A percentile compares a stretch with the other conserved stretches of the same genome.
Evolutionary conservation across 2,888 invertebrate genomes (phyloP).

Genomic region (Pogonocherus hispidulus): DNA sequence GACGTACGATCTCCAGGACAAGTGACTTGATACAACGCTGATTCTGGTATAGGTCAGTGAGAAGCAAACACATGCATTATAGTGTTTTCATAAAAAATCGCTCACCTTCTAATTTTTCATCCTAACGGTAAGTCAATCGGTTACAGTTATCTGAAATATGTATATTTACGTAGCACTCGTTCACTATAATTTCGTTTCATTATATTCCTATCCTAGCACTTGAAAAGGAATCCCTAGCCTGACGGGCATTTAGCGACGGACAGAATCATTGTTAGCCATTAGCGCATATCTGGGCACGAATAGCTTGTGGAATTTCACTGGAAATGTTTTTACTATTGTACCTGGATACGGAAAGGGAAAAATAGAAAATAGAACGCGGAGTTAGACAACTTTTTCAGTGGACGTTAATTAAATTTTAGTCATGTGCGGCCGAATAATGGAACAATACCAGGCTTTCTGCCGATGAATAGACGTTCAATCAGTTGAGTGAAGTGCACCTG

Average conservation of each 20-base stretch:
- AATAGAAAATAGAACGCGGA: slow-evolving; percentile 24
- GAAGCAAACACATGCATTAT: no score
- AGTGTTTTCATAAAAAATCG: no score
- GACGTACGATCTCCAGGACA: no score
- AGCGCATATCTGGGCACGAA: slow-evolving; percentile 23
- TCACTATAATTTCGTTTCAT: slow-evolving; percentile 7
- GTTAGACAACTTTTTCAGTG: slow-evolving; percentile 30
- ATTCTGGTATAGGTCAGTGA: no score
- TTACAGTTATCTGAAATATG: background rate
- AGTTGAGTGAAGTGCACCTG: slow-evolving; percentile 40
- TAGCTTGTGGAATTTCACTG: slow-evolving; percentile 13
- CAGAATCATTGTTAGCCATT: slow-evolving; percentile 19
- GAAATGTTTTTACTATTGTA: slow-evolving; percentile 21
- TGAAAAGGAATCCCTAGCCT: slow-evolving; percentile 8
- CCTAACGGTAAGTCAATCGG: background rate
- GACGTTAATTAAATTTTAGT: slow-evolving; percentile 42
- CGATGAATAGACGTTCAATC: slow-evolving; percentile 41
- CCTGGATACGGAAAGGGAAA: slow-evolving; percentile 18
- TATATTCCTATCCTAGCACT: slow-evolving; percentile 3
- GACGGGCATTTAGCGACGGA: slow-evolving; percentile 8
- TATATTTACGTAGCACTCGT: background rate
- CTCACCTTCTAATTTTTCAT: background rate
- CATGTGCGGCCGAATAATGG: slow-evolving; percentile 33
- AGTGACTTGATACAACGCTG: no score
- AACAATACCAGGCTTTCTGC: slow-evolving; percentile 43